Percentiles rank a stretch among this genome's conserved stretches.
Evolutionary conservation across 2,888 invertebrate species (phyloP).

Genomic region (Zaprionus obscuricornis): DNA sequence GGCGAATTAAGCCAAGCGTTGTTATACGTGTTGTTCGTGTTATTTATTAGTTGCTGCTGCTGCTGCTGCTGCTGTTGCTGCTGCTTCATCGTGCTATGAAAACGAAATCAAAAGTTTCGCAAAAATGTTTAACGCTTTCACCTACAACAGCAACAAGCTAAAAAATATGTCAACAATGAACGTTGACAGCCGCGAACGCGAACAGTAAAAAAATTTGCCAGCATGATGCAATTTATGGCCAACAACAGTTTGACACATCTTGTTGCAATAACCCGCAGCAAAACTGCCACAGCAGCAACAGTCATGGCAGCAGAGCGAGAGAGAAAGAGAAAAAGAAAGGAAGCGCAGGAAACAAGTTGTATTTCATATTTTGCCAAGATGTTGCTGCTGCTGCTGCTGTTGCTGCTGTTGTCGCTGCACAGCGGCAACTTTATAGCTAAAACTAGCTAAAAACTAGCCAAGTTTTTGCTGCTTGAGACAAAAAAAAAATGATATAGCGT

Average conservation of each 20-base stretch:
- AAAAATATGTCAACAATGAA: conserved; percentile 73
- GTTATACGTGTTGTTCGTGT: conserved; percentile 11
- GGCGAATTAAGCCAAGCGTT: conserved; percentile 63
- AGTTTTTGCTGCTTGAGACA: no score
- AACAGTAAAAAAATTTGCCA: conserved; percentile 61
- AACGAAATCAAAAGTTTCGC: conserved; percentile 70
- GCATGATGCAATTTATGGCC: conserved; percentile 72
- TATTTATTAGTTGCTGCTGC: conserved; percentile 19
- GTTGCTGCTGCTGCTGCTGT: conserved; percentile 10
- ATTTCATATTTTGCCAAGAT: conserved; percentile 53
- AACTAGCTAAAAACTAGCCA: no score
- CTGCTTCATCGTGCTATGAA: conserved; percentile 8
- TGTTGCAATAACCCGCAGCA: conserved; percentile 70
- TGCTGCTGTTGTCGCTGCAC: neutral
- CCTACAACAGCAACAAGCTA: conserved; percentile 72
- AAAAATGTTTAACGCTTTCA: conserved; percentile 65
- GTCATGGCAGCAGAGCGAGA: conserved; percentile 7
- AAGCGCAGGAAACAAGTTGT: conserved; percentile 41
- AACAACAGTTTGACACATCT: conserved; percentile 71
- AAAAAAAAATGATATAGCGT: no score
- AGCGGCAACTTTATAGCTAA: neutral
- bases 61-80: neutral
- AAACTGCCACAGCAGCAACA: conserved; percentile 17
- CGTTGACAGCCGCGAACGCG: conserved; percentile 18
- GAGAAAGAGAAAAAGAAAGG: conserved; percentile 26